These are phyloP conservation scores for Psix sp. DNA, from an alignment of 1,140 invertebrate genomes.

Conservation along the genomic window DNA sequence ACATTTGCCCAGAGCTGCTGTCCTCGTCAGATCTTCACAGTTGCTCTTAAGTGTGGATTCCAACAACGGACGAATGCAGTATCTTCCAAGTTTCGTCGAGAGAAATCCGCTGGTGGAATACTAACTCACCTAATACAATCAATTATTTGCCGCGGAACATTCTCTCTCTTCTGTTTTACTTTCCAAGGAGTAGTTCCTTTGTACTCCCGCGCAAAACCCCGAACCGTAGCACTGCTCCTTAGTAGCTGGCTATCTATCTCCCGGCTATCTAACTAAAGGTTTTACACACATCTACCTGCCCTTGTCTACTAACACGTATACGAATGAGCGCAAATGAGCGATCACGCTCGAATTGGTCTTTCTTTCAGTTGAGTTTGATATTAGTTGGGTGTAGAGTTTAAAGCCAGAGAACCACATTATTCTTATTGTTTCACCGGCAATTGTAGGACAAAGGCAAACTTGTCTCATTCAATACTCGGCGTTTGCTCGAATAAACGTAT, in stretches of 20 bases:
- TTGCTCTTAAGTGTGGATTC: constrained; percentile 33
- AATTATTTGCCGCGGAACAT: constrained; percentile 72
- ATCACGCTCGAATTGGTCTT: constrained; percentile 36
- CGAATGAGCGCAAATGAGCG: constrained; percentile 36
- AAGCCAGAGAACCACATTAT: constrained; percentile 61
- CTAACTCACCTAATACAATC: constrained; percentile 76
- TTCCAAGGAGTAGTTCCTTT: constrained; percentile 59
- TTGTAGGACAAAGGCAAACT: constrained; percentile 73
- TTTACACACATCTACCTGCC: constrained; percentile 44
- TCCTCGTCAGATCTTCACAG: constrained; percentile 28
- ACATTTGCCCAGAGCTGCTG: constrained; percentile 62
- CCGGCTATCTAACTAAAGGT: constrained; percentile 52
- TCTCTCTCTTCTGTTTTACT: constrained; percentile 70
- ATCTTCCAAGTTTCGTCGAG: constrained; percentile 25
- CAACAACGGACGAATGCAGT: constrained; percentile 18
- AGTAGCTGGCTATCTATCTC: constrained; percentile 43
- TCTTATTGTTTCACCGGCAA: constrained; percentile 71
- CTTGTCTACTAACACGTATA: constrained; percentile 11
- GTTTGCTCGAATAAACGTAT: constrained; percentile 10
- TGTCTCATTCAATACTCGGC: constrained; percentile 69
- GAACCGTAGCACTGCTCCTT: constrained; percentile 21
- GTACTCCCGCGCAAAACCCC: constrained; percentile 38
- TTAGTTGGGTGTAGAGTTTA: constrained; percentile 65
- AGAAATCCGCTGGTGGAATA: constrained; percentile 71
- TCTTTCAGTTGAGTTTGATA: constrained; percentile 69